Conservation (phyloP, 1,140 invertebrate genomes). For the Metopolophium dirhodum region DNA sequence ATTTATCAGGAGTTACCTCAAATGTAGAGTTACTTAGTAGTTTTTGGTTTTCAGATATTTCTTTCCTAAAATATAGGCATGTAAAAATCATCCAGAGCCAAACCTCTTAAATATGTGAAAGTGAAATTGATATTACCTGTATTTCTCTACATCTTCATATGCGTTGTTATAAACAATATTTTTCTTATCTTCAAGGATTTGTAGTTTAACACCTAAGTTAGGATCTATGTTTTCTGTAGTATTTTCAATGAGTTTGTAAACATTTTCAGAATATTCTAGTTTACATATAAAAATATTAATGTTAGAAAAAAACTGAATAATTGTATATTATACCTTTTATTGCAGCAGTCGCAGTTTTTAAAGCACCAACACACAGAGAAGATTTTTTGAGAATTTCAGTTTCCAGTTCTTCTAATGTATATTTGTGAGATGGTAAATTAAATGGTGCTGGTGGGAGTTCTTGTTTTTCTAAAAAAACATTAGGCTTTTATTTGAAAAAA, state of each 20-base stretch:
- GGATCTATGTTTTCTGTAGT: conserved; percentile 30
- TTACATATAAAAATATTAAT: not conserved
- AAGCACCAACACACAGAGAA: not conserved
- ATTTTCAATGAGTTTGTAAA: conserved; percentile 28
- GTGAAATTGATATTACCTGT: conserved; percentile 27
- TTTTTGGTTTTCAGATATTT: conserved; percentile 41
- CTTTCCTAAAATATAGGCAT: conserved; percentile 35
- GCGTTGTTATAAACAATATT: not conserved
- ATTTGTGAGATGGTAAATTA: not conserved
- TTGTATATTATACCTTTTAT: conserved; percentile 29
- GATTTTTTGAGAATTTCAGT: conserved; percentile 35
- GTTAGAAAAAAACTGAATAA: not conserved
- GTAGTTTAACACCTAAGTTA: conserved; percentile 31
- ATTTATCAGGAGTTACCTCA: conserved; percentile 18
- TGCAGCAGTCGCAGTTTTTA: conserved; percentile 12
- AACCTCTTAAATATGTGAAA: not conserved
- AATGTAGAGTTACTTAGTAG: not conserved
- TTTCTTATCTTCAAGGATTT: conserved; percentile 41
- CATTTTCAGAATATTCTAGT: conserved; percentile 15
- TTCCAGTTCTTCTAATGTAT: conserved; percentile 42
- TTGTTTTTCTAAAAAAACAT: not conserved
- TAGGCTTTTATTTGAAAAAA: not conserved
- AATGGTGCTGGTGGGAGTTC: not conserved
- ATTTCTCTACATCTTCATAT: conserved; percentile 21
- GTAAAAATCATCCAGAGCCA: not conserved